Evolutionary conservation across 2,888 invertebrate species (phyloP), one percentile per base, ranked within the genome.

Genomic region (Spodoptera picta): DNA sequence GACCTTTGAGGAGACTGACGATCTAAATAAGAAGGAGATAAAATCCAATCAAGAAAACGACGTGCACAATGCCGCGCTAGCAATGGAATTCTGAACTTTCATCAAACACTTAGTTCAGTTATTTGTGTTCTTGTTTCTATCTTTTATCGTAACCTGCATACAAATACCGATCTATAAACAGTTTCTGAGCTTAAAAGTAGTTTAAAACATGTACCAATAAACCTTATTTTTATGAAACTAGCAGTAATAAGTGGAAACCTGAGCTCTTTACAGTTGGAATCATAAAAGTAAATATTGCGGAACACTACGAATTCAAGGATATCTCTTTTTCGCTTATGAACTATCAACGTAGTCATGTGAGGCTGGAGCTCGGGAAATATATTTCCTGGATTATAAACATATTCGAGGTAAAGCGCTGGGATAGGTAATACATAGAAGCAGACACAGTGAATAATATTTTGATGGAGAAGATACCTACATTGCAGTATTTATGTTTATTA

Each of bases 11-110:
- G 75, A 83, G 69, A 76, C 83, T 80, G 80, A 80, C 87, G 85
- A 88, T 86, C 83, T 85, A 89, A 91, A 89, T 88, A 90, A 88
- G 81, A 89, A 88, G 82, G 36, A 71, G 87, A 88, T 87, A 89
- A 90, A 90, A 87, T 86, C 83, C 85, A 89, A 88, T 89, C 87
- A 85, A 79, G 78, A 79, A 80, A 85, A 86, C 82, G 72, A 81
- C 67, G 81, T 80, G 36, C 71, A 70, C 69, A 60, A 60, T 66
- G 73, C 51, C 55, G 49, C 64, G 51, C 56, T 68, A 61, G 56
- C 56, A 48, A 57, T 60, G 46, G 54, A 77, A 60, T 68, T 50
- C 63, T 73, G 64, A 59, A 69, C 73, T 73, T 70, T 67, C 52
- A 56, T 65, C 58, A 68, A 43, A 51, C 46, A 57, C 61, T 57